Evolutionary conservation across 2,113 vertebrate species (phyloP), one percentile per base, ranked within the genome.

Genomic region (Brienomyrus longianalis): DNA sequence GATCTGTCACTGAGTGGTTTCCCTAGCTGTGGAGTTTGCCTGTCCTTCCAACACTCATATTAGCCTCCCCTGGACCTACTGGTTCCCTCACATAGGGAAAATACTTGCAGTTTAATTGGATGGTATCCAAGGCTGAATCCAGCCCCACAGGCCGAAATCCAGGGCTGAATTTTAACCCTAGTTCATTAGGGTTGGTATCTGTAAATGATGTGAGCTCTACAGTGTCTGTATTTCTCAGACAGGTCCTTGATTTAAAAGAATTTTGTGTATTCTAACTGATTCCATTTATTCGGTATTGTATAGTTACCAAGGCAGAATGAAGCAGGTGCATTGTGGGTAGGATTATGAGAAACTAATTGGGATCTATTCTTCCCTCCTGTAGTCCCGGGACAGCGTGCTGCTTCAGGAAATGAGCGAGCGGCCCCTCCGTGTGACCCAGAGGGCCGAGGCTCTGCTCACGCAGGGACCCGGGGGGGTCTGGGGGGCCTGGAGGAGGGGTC

Each of bases 401-500:
- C 93, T 97, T 43, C 93, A 95, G 51, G 93, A 96, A 90, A 43
- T 94, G 70, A 94, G 92, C 0, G 88, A 87, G 0, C 90, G 91
- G 84, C 90, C 94, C 6, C 92, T 95, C 0, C 88, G 39, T 10
- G 88, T 94, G 13, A 93, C 93, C 83, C 94, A 92, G 66, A 94
- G 4, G 2, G 92, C 89, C 0, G 92, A 95, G 52, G 91, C 84
- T 35, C 48, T 96, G n/a, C 70, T 97, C 85, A 91, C 74, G 17
- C 84, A 88, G 0, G 90, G 21, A n/a, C 88, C 90, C 2, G n/a
- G 8, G 83, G 88, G 70, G 0, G 48, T 94, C 0, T 0, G 92
- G 88, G 50, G 91, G 19, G 39, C 89, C 77, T 97, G 97, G 96
- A 94, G 90, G 88, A 91, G 59, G 52, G 95, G 97, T 50, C 70